Evolutionary conservation across 2,888 invertebrate genomes (phyloP).

Genomic region (Drosophila paramelanica): DNA sequence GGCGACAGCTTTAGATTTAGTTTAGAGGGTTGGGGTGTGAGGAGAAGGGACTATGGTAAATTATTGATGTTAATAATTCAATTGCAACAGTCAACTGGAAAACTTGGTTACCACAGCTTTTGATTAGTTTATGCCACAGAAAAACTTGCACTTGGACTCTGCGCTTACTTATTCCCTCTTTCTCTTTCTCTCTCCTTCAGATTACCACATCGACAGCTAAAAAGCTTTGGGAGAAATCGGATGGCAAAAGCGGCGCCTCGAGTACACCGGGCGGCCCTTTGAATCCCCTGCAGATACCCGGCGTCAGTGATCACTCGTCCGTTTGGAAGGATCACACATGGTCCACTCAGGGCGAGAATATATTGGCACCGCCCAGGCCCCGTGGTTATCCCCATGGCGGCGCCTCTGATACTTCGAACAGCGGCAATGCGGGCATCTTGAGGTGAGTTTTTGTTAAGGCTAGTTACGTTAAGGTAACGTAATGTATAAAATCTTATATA

Average conservation of each 20-base stretch:
- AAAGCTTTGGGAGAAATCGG: slow-evolving; percentile 95
- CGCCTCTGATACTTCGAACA: slow-evolving; percentile 86
- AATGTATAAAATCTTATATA: neutral
- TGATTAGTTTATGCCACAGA: slow-evolving; percentile 16
- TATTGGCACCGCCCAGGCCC: slow-evolving; percentile 91
- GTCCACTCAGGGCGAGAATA: slow-evolving; percentile 94
- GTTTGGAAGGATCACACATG: slow-evolving; percentile 97
- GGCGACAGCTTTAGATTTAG: slow-evolving; percentile 2
- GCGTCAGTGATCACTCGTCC: slow-evolving; percentile 89
- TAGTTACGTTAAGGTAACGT: neutral
- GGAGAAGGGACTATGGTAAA: slow-evolving; percentile 20
- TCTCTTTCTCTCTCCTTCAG: slow-evolving; percentile 86
- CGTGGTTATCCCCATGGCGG: slow-evolving; percentile 87
- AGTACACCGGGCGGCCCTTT: slow-evolving; percentile 87
- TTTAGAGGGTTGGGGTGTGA: neutral
- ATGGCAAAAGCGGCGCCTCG: slow-evolving; percentile 89
- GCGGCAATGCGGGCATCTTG: slow-evolving; percentile 85
- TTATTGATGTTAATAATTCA: slow-evolving; percentile 59
- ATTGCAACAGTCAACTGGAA: slow-evolving; percentile 25
- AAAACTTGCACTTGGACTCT: slow-evolving; percentile 2
- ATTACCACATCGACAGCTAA: slow-evolving; percentile 97
- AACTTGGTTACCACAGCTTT: slow-evolving; percentile 12
- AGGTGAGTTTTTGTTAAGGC: slow-evolving; percentile 71
- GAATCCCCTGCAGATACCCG: slow-evolving; percentile 89
- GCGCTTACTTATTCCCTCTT: neutral